A percentile compares a stretch with the other conserved stretches of the same genome.
These are phyloP conservation scores for Acanthis flammea DNA, from an alignment of 2,797 vertebrate species.

Conservation along the genomic window DNA sequence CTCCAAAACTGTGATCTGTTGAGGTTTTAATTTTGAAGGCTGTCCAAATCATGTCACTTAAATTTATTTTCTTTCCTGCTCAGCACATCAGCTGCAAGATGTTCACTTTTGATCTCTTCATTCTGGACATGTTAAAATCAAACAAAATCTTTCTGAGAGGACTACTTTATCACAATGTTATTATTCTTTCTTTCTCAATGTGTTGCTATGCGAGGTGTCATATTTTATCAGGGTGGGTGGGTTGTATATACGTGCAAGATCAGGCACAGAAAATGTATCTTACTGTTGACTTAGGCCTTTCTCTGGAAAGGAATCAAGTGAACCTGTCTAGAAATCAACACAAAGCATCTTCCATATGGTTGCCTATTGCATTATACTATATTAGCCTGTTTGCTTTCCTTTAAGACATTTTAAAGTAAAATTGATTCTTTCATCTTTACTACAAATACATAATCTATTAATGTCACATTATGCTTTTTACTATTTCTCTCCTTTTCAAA, in stretches of 20 bases:
- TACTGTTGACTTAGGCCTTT: background rate
- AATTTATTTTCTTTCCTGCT: background rate
- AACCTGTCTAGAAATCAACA: background rate
- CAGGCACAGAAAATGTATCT: background rate
- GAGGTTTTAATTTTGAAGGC: conserved; percentile 15
- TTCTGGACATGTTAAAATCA: background rate
- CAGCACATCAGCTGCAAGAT: background rate
- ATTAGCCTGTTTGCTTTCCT: background rate
- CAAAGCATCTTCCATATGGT: background rate
- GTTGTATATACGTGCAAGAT: background rate
- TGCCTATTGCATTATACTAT: background rate
- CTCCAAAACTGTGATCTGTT: background rate
- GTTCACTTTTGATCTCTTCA: background rate
- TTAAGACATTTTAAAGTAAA: background rate
- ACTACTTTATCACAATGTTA: background rate
- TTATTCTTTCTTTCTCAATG: background rate
- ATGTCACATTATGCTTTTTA: background rate
- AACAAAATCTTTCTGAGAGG: background rate
- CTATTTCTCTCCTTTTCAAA: background rate
- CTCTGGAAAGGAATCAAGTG: background rate
- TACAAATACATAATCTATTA: background rate
- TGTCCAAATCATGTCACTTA: background rate
- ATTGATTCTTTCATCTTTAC: background rate
- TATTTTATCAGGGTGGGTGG: background rate
- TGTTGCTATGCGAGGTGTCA: background rate